Evolutionary conservation across 2,113 vertebrate species (phyloP).

Genomic region (Anolis carolinensis): DNA sequence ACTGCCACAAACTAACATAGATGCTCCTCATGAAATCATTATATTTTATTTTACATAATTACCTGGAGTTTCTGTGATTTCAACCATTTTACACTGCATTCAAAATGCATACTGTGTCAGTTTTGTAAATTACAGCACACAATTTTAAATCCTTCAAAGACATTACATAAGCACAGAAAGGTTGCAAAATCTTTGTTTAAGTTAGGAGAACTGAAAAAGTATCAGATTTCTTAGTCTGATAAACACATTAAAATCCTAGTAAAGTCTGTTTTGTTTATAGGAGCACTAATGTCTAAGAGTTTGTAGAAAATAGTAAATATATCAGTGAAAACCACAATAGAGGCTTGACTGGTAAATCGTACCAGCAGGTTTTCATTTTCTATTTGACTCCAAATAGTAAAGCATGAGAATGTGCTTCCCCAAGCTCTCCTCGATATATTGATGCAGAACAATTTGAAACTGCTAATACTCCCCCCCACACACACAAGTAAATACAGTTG

Average conservation of each 20-base stretch:
- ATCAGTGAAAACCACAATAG: conserved; percentile 8
- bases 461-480: conserved; percentile 33
- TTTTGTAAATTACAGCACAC: conserved; percentile 31
- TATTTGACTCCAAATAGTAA: conserved; percentile 6
- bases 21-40: conserved; percentile 8
- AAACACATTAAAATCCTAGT: not conserved
- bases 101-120: not conserved
- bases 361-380: conserved; percentile 12
- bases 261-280: conserved; percentile 14
- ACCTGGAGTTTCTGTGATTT: conserved; percentile 9
- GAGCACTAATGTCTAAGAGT: not conserved
- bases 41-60: conserved; percentile 26
- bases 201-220: not conserved
- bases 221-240: not conserved
- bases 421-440: not conserved
- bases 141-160: conserved; percentile 2
- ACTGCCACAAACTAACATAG: not conserved
- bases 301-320: not conserved
- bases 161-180: not conserved
- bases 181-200: not conserved
- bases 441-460: conserved; percentile 56
- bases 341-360: not conserved
- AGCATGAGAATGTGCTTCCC: not conserved
- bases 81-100: not conserved
- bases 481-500: conserved; percentile 51